A percentile compares a stretch with the other conserved stretches of the same genome.
These are phyloP conservation scores for Drosophila nigromelanica DNA, from an alignment of 1,140 invertebrate species.

Conservation along the genomic window DNA sequence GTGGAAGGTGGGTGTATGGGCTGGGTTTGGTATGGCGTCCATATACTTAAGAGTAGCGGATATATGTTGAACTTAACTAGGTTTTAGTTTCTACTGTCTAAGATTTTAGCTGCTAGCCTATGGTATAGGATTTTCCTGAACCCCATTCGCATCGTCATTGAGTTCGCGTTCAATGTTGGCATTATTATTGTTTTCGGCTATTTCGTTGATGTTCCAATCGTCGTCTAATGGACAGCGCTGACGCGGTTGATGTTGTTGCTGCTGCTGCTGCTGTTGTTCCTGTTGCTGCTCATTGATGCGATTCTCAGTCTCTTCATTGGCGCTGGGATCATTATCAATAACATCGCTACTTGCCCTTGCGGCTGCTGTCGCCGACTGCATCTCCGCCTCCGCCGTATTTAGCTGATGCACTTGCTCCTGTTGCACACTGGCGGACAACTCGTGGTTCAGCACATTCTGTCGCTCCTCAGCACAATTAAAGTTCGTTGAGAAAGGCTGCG, in stretches of 20 bases:
- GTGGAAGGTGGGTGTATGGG: too few relatives aligned
- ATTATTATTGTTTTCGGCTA: conserved; percentile 83
- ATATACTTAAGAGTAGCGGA: neutral
- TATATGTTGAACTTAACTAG: neutral
- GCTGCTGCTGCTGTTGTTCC: conserved; percentile 28
- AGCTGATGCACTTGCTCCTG: neutral
- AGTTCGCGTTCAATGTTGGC: conserved; percentile 82
- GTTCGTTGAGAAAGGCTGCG: conserved; percentile 34
- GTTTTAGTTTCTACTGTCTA: neutral
- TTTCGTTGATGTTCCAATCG: conserved; percentile 80
- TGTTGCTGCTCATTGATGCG: conserved; percentile 69
- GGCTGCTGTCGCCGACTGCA: neutral
- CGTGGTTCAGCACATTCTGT: conserved; percentile 76
- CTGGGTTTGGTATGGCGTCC: conserved; percentile 11
- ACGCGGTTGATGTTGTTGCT: conserved; percentile 18
- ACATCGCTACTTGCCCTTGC: conserved; percentile 9
- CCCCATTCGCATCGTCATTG: conserved; percentile 65
- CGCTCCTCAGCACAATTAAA: conserved; percentile 66
- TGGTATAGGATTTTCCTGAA: conserved; percentile 54
- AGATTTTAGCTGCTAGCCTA: conserved; percentile 14
- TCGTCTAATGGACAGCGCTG: conserved; percentile 47
- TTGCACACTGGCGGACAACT: conserved; percentile 45
- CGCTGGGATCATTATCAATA: neutral
- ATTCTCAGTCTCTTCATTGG: conserved; percentile 78
- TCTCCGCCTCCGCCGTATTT: neutral